Evolutionary conservation across 1,140 invertebrate genomes (phyloP), one percentile per base, ranked within the genome.

Genomic region (Mylabris phalerata): DNA sequence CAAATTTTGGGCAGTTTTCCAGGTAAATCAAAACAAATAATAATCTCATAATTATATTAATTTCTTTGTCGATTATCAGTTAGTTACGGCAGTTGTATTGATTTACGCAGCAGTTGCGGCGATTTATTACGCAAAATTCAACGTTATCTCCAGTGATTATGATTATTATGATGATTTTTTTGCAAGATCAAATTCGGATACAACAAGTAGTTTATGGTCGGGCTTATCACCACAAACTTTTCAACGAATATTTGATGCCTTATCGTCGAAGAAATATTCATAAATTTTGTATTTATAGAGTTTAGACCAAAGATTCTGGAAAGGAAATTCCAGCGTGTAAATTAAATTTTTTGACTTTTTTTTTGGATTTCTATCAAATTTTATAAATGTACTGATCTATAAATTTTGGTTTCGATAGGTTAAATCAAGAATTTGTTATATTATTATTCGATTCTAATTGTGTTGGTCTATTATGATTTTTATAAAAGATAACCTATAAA

Each of bases 1-100:
- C 73, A 92, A 91, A 70, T 90, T 92, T 68, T 92, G 89, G 89
- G 87, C 88, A 9, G 86, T 80, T 7, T 91, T 91, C 75, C 87
- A 90, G 78, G 87, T 89, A 75, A 71, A 27, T 32, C 3, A 32
- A 32, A 5, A 4, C 4, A 32, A 5, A 5, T 7, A 32, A 5
- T 32, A 32, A 32, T 7, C 4, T 32, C 7, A 32, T 3, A 42
- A 3, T 42, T 42, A 10, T 6, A n/a, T 42, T 11, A 42, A 42
- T 42, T 42, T 42, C 1, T 40, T 42, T 42, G 11, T 42, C 9
- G 41, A 9, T 42, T 65, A 80, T 81, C 75, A 90, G 88, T 78
- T 90, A 11, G 84, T 84, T 60, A 90, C 88, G 0, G 87, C 88
- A 0, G 79, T 82, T 4, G 75, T 92, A 10, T 79, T 92, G 3